Percentiles rank a stretch among this genome's conserved stretches.
Evolutionary conservation across 1,140 invertebrate species (phyloP).

Genomic region (Lepidurus packardi): DNA sequence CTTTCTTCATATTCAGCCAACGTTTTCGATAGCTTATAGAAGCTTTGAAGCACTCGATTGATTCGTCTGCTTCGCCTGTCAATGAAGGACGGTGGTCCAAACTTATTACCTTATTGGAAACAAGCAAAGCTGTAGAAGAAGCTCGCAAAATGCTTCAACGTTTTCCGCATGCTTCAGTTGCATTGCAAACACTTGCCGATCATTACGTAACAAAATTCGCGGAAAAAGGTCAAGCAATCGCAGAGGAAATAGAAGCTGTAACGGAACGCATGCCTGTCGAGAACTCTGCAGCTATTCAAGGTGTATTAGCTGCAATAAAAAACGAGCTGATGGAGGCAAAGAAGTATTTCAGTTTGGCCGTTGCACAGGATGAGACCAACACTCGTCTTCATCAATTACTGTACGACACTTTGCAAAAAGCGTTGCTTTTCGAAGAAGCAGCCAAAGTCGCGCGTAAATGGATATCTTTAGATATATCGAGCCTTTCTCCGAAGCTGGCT

Average conservation of each 20-base stretch:
- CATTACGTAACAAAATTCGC: neutral
- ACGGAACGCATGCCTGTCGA: neutral
- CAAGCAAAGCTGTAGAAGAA: neutral
- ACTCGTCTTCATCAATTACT: neutral
- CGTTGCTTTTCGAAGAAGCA: neutral
- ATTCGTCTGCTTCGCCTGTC: neutral
- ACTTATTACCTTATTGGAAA: neutral
- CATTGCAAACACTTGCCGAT: neutral
- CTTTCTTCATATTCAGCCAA: neutral
- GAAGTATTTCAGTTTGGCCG: neutral
- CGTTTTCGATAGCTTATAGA: neutral
- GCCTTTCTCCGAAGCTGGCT: neutral
- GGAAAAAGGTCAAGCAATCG: neutral
- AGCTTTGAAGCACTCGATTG: neutral
- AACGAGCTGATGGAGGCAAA: neutral
- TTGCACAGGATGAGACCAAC: neutral
- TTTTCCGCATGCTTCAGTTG: neutral
- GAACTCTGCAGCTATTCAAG: neutral
- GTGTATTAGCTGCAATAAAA: neutral
- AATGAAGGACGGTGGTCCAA: neutral
- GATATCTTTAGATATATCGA: neutral
- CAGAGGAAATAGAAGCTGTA: neutral
- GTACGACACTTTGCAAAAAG: neutral
- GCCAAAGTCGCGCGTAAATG: neutral
- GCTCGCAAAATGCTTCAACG: neutral